These are phyloP conservation scores for Cygnus olor DNA, from an alignment of 2,797 vertebrate species.

Conservation along the genomic window DNA sequence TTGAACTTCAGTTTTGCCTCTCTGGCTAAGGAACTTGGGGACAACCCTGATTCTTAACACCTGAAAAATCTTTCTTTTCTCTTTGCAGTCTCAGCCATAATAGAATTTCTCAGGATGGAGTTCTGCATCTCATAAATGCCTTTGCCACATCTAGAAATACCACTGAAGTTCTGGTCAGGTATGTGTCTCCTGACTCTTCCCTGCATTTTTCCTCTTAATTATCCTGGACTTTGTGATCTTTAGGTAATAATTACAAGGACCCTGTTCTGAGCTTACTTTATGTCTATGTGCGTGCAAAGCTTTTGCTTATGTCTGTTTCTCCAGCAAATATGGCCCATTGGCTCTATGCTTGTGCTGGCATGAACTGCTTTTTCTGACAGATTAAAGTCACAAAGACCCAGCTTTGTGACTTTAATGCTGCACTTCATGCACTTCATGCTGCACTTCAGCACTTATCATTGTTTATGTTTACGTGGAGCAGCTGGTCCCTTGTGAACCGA, in stretches of 20 bases:
- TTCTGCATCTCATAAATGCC: slow-evolving; percentile 75
- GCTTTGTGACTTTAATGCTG: background rate
- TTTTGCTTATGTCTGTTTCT: background rate
- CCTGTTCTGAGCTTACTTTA: background rate
- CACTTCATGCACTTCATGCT: background rate
- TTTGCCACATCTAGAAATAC: slow-evolving; percentile 71
- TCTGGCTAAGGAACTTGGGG: background rate
- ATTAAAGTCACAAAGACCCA: background rate
- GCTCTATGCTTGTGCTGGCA: background rate
- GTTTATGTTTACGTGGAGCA: background rate
- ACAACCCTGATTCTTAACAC: background rate
- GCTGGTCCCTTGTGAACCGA: background rate
- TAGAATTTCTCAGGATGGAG: slow-evolving; percentile 79
- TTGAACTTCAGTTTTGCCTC: background rate
- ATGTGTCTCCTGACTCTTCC: background rate
- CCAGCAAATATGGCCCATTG: background rate
- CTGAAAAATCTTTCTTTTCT: background rate
- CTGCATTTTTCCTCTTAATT: background rate
- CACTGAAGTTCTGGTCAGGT: slow-evolving; percentile 82
- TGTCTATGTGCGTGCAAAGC: background rate
- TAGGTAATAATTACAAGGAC: background rate
- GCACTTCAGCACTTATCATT: background rate
- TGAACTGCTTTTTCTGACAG: background rate
- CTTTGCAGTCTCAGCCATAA: slow-evolving; percentile 84
- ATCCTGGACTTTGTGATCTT: background rate